Conservation (phyloP, 2,888 invertebrate genomes). For the Drosophila antonietae region DNA sequence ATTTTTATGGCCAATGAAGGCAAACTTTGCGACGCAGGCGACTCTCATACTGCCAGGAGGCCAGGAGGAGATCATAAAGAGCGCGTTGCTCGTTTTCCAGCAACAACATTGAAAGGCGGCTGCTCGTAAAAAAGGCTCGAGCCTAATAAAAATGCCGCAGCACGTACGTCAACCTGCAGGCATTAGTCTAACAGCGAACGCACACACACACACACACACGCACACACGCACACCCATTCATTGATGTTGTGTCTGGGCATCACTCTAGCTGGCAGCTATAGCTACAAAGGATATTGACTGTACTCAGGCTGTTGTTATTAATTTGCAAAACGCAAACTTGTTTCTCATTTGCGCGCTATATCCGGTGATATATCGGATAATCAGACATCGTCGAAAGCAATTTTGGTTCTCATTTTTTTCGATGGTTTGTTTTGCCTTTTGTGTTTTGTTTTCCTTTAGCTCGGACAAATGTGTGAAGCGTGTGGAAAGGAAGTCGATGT, state of each 20-base stretch:
- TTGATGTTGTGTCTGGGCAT: slow-evolving; percentile 25
- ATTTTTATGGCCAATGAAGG: slow-evolving; percentile 72
- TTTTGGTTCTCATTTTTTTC: slow-evolving; percentile 63
- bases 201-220: slow-evolving; percentile 23
- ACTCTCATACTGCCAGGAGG: neutral
- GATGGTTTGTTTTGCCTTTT: slow-evolving; percentile 24
- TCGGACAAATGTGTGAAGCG: slow-evolving; percentile 48
- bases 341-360: slow-evolving; percentile 57
- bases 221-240: neutral
- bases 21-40: slow-evolving; percentile 20
- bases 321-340: slow-evolving; percentile 71
- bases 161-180: slow-evolving; percentile 77
- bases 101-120: slow-evolving; percentile 61
- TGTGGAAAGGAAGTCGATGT: slow-evolving; percentile 5
- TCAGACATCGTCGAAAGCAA: slow-evolving; percentile 58
- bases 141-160: slow-evolving; percentile 81
- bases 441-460: slow-evolving; percentile 23
- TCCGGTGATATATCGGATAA: slow-evolving; percentile 62
- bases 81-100: neutral
- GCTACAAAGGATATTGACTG: slow-evolving; percentile 19
- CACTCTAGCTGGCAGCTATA: slow-evolving; percentile 5
- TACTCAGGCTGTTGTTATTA: slow-evolving; percentile 68
- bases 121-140: slow-evolving; percentile 73
- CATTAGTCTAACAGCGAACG: slow-evolving; percentile 61
- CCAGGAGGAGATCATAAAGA: slow-evolving; percentile 5